A percentile compares a stretch with the other conserved stretches of the same genome.
These are phyloP conservation scores for Nycteola revayana DNA, from an alignment of 2,888 invertebrate genomes.

Conservation along the genomic window DNA sequence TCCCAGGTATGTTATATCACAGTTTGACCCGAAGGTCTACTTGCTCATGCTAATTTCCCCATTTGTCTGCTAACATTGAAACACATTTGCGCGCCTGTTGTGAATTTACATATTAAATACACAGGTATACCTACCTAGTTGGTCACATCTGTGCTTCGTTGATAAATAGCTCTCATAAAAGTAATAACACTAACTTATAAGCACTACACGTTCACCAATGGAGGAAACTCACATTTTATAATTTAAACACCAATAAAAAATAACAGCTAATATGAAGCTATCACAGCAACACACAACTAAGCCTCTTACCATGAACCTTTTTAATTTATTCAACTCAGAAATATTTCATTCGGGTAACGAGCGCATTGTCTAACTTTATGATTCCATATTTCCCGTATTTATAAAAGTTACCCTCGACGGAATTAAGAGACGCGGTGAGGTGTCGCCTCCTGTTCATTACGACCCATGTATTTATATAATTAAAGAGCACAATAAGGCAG, in stretches of 20 bases:
- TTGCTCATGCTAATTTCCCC: too few relatives aligned
- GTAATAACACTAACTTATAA: conserved; percentile 18
- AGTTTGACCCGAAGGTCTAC: too few relatives aligned
- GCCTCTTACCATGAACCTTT: conserved; percentile 33
- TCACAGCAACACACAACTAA: conserved; percentile 22
- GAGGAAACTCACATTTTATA: conserved; percentile 10
- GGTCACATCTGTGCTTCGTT: conserved; percentile 12
- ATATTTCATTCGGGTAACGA: conserved; percentile 56
- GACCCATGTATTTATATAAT: conserved; percentile 45
- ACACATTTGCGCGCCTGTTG: too few relatives aligned
- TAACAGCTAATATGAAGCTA: conserved; percentile 19
- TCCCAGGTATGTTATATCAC: too few relatives aligned
- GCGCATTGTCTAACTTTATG: conserved; percentile 59
- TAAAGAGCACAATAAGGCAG: conserved; percentile 49
- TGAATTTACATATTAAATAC: too few relatives aligned
- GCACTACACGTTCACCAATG: conserved; percentile 10
- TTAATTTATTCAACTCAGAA: conserved; percentile 54
- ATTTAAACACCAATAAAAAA: conserved; percentile 24
- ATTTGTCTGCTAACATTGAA: too few relatives aligned
- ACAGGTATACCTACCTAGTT: too few relatives aligned
- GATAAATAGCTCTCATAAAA: conserved; percentile 18
- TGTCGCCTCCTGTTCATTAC: conserved; percentile 53
- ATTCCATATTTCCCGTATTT: conserved; percentile 63
- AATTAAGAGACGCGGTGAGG: conserved; percentile 39
- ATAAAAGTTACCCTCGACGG: conserved; percentile 47